phyloP scores from a whole-genome alignment of 2,888 invertebrate genomes.

The Polyploca ridens region DNA sequence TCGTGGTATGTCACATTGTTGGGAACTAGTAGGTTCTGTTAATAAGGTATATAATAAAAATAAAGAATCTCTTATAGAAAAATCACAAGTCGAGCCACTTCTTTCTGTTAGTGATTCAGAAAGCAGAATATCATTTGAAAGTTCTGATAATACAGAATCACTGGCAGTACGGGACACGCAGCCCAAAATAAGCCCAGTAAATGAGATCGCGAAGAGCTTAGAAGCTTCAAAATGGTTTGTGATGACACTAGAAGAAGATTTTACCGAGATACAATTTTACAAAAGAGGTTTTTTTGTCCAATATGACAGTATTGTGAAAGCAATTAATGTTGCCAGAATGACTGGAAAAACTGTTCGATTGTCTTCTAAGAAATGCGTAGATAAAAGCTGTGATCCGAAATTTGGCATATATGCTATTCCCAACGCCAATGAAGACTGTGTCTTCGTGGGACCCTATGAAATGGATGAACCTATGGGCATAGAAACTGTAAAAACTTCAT shows the following conservation, averaged over 20 bases:
- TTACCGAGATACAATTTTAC: slow-evolving; percentile 79
- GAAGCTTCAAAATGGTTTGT: slow-evolving; percentile 82
- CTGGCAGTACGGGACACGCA: not conserved
- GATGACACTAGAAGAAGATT: slow-evolving; percentile 81
- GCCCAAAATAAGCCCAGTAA: not conserved
- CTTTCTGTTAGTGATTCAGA: not conserved
- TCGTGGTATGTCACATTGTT: slow-evolving; percentile 66
- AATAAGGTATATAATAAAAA: slow-evolving; percentile 49
- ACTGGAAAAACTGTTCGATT: slow-evolving; percentile 78
- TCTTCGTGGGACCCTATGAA: slow-evolving; percentile 77
- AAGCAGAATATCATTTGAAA: not conserved
- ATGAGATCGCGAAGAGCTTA: slow-evolving; percentile 13
- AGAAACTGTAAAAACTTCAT: slow-evolving; percentile 61
- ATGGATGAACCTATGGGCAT: slow-evolving; percentile 67
- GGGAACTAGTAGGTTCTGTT: slow-evolving; percentile 74
- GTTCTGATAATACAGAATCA: not conserved
- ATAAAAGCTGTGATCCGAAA: slow-evolving; percentile 49
- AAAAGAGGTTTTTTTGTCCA: slow-evolving; percentile 81
- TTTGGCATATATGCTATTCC: slow-evolving; percentile 79
- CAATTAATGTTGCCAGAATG: slow-evolving; percentile 75
- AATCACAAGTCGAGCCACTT: not conserved
- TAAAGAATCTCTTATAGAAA: slow-evolving; percentile 12
- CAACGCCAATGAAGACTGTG: slow-evolving; percentile 57
- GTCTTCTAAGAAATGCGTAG: slow-evolving; percentile 60
- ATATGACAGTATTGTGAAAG: slow-evolving; percentile 76